These are phyloP conservation scores for Cichlasoma orientale DNA, from an alignment of 2,797 vertebrate genomes.

Conservation along the genomic window DNA sequence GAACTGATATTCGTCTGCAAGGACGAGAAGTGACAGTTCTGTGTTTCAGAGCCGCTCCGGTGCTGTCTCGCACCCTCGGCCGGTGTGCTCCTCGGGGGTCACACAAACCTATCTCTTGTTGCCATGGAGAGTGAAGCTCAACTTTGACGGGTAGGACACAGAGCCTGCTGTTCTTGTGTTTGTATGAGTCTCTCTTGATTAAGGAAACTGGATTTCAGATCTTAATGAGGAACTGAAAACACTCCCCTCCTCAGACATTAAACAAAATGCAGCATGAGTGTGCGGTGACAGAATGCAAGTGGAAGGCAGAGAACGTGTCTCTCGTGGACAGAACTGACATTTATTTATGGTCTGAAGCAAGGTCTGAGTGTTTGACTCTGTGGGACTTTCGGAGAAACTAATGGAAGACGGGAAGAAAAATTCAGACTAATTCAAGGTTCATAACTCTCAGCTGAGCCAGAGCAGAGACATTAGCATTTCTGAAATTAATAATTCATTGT, in stretches of 20 bases:
- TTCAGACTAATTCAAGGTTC: slow-evolving; percentile 58
- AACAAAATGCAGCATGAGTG: not conserved
- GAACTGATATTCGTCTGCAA: slow-evolving; percentile 43
- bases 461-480: slow-evolving; percentile 64
- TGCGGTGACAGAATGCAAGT: slow-evolving; percentile 1
- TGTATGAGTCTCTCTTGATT: slow-evolving; percentile 25
- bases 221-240: slow-evolving; percentile 21
- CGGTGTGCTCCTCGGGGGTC: slow-evolving; percentile 33
- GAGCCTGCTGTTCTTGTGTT: slow-evolving; percentile 36
- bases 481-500: slow-evolving; percentile 68
- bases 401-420: slow-evolving; percentile 8
- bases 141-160: slow-evolving; percentile 9
- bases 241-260: not conserved
- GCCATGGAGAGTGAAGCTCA: slow-evolving; percentile 60
- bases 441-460: slow-evolving; percentile 45
- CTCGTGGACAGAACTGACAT: not conserved
- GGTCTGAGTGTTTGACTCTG: slow-evolving; percentile 16
- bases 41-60: slow-evolving; percentile 23
- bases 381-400: slow-evolving; percentile 17
- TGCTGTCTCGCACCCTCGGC: slow-evolving; percentile 34
- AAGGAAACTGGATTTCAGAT: slow-evolving; percentile 32
- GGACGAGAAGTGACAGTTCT: slow-evolving; percentile 33
- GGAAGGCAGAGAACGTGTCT: not conserved
- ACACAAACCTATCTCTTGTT: slow-evolving; percentile 44
- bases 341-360: slow-evolving; percentile 25